Evolutionary conservation across 2,797 vertebrate genomes (phyloP), one percentile per base, ranked within the genome.

Genomic region (Galago senegalensis): DNA sequence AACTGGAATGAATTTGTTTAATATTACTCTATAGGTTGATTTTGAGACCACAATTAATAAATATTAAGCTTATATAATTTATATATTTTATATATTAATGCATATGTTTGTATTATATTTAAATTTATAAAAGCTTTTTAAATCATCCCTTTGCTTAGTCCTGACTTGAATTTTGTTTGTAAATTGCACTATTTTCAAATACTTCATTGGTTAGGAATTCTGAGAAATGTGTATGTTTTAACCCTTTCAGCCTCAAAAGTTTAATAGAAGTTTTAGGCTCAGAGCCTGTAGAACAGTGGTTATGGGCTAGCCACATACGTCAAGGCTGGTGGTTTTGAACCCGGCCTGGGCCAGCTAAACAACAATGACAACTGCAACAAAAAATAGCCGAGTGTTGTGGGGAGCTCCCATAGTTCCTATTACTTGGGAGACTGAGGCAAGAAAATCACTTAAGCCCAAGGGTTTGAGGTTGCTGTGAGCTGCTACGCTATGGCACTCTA

Each of bases 171-270:
- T 43, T 53, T 53, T 67, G 3, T 80, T 89, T 89, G 0, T 72
- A 94, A 93, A 87, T 82, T 77, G 8, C 2, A 37, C n/a, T 92
- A 96, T 20, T 43, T 89, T 96, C 21, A 84, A 27, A 53, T 89
- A 1, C 70, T 16, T 2, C 21, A n/a, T 5, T 94, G 40, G 0
- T 89, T 53, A 29, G 65, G 67, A 84, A 75, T 76, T 76, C 3
- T 92, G 34, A 83, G 25, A 53, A 18, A 73, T 43, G 12, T 17
- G 3, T 13, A 25, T 79, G 6, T 79, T 65, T 37, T 75, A n/a
- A 25, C 25, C 40, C 7, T 90, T 69, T 63, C 16, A n/a, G 53
- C 20, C 25, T 75, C 16, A 94, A 65, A 65, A 87, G 61, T 94
- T 82, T 87, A 92, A 49, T 79, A 91, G 49, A 53, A 53, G 16